These are phyloP conservation scores for Ceratothoa steindachneri DNA, from an alignment of 2,888 invertebrate species.

Conservation along the genomic window DNA sequence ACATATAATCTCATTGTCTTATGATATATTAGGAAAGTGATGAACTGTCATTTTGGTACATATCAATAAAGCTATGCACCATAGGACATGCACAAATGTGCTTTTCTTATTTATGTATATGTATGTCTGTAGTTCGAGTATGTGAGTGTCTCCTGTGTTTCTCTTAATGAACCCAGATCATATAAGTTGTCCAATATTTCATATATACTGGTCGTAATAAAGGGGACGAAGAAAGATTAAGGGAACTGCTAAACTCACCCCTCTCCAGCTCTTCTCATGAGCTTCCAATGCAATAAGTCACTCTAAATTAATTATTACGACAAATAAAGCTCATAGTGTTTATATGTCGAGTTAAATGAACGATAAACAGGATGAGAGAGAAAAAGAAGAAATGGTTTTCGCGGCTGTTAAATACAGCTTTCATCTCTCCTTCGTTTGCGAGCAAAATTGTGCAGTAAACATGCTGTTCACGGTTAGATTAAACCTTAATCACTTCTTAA, in stretches of 20 bases:
- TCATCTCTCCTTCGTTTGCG: too few relatives aligned
- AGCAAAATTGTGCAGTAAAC: too few relatives aligned
- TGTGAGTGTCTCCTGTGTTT: too few relatives aligned
- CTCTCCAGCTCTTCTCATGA: not conserved
- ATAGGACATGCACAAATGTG: too few relatives aligned
- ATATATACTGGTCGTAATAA: slow-evolving; percentile 1
- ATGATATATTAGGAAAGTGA: too few relatives aligned
- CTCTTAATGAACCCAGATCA: not conserved
- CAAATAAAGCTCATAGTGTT: not conserved
- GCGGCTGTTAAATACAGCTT: too few relatives aligned
- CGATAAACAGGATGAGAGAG: not conserved
- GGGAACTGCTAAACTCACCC: not conserved
- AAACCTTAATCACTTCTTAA: too few relatives aligned
- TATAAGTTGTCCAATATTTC: not conserved
- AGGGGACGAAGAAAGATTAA: not conserved
- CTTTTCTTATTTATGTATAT: not conserved
- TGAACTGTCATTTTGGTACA: too few relatives aligned
- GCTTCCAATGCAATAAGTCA: slow-evolving; percentile 1
- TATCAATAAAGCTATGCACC: too few relatives aligned
- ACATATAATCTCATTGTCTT: too few relatives aligned
- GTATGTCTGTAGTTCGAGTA: not conserved
- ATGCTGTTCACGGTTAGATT: too few relatives aligned
- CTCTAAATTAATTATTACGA: not conserved
- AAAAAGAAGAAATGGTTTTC: not conserved
- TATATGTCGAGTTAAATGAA: not conserved